Conservation (phyloP, 2,113 vertebrate species). For the Aix galericulata region DNA sequence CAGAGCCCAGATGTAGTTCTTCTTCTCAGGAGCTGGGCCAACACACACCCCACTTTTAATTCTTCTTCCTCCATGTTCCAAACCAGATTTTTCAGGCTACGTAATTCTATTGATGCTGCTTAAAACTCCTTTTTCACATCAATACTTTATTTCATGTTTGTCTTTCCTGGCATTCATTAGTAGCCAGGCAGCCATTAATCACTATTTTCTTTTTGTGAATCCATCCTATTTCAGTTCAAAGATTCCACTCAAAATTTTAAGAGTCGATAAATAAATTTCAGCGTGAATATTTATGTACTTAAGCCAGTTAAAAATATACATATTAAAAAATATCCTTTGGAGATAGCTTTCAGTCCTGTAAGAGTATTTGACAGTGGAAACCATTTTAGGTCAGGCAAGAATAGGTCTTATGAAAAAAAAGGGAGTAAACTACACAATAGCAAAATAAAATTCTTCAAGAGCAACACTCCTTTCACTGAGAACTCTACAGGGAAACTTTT, state of each 20-base stretch:
- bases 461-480: neutral
- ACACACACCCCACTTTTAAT: fast-evolving
- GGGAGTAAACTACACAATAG: neutral
- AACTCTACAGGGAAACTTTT: neutral
- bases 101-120: neutral
- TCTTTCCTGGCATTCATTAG: neutral
- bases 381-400: neutral
- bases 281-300: neutral
- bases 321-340: conserved; percentile 13
- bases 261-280: conserved; percentile 32
- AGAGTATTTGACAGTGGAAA: neutral
- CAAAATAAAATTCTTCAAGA: neutral
- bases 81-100: neutral
- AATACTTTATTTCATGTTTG: neutral
- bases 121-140: neutral
- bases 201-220: neutral
- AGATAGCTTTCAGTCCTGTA: neutral
- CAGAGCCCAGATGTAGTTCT: neutral
- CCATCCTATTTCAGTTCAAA: conserved; percentile 29
- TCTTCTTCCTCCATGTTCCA: neutral
- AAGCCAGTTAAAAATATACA: neutral
- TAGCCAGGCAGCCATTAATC: neutral
- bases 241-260: conserved; percentile 27
- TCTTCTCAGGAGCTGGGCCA: neutral
- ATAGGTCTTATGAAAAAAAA: neutral